Conservation (phyloP, 2,797 vertebrate genomes). For the Hypotaenidia okinawae region DNA sequence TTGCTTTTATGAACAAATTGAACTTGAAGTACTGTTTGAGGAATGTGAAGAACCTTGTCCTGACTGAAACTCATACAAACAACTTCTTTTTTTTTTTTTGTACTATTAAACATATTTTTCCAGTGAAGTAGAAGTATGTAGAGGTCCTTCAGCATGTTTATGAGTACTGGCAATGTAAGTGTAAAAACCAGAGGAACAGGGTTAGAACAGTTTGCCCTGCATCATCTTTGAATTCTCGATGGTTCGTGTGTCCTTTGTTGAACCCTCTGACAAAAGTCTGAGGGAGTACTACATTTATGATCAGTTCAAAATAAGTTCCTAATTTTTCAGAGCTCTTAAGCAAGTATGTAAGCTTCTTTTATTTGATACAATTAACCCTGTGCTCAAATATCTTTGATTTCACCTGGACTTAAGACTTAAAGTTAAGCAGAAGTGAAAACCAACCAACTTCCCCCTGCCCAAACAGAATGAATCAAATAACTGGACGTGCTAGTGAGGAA, state of each 20-base stretch:
- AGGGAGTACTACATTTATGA: background rate
- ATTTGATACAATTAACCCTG: background rate
- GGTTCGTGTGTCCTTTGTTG: background rate
- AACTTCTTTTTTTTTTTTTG: slow-evolving; percentile 25
- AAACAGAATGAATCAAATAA: background rate
- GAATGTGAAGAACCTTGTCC: slow-evolving; percentile 19
- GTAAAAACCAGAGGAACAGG: background rate
- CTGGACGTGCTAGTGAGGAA: background rate
- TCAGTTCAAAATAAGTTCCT: background rate
- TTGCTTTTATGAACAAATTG: slow-evolving; percentile 3
- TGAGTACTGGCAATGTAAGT: slow-evolving; percentile 26
- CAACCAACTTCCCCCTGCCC: background rate
- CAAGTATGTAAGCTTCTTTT: background rate
- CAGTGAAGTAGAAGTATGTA: background rate
- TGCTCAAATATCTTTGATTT: background rate
- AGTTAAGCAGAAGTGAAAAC: background rate
- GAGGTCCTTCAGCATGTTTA: background rate
- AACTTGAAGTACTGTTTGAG: slow-evolving; percentile 20
- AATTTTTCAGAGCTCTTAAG: background rate
- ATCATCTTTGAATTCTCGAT: background rate
- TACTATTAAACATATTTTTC: slow-evolving; percentile 28
- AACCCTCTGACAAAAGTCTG: background rate
- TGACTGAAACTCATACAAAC: background rate
- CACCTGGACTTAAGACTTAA: background rate
- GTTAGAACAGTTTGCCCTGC: background rate